These are phyloP conservation scores for Triplophysa tibetana DNA, from an alignment of 2,113 vertebrate genomes.

Conservation along the genomic window DNA sequence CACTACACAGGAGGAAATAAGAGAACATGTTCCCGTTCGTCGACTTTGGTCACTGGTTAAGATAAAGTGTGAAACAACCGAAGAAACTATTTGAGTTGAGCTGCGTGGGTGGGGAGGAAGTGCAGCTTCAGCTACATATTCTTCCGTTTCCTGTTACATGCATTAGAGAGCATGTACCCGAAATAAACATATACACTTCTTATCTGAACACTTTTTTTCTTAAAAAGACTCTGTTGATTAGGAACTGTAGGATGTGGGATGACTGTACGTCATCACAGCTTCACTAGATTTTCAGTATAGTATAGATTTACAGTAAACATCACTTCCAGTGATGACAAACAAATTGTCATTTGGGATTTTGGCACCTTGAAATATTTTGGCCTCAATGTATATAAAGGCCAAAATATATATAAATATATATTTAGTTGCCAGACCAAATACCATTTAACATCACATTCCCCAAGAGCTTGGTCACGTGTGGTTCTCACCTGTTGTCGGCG, in stretches of 20 bases:
- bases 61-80: no score
- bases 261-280: no score
- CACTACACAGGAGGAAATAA: not conserved
- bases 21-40: not conserved
- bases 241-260: no score
- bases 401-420: not conserved
- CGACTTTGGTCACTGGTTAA: no score
- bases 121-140: not conserved
- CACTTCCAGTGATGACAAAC: no score
- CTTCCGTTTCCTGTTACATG: not conserved
- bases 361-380: no score
- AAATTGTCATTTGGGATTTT: no score
- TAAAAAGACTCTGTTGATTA: no score
- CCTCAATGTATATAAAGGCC: no score
- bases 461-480: not conserved
- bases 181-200: not conserved
- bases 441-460: not conserved
- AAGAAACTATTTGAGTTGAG: no score
- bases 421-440: not conserved
- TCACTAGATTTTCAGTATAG: no score
- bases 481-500: constrained; percentile 78
- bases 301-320: no score
- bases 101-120: not conserved
- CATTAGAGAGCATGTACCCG: not conserved
- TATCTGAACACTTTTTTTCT: not conserved